Percentiles rank a stretch among this genome's conserved stretches.
phyloP scores from a whole-genome alignment of 2,888 invertebrate genomes.

The Creontiades dilutus region DNA sequence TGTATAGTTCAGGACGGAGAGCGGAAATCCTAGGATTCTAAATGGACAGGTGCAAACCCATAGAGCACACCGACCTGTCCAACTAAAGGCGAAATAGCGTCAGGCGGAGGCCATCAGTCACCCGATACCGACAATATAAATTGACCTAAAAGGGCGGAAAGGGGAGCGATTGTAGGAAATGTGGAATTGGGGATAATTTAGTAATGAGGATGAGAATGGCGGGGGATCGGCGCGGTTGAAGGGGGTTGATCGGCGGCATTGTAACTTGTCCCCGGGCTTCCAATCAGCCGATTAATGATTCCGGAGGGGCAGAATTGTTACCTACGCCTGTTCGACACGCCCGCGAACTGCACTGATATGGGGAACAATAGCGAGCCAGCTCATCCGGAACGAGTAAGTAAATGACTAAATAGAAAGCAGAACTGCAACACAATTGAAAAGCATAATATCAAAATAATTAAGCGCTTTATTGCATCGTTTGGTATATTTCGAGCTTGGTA shows the following conservation, averaged over 20 bases:
- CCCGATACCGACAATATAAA: not conserved
- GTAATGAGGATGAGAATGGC: slow-evolving; percentile 13
- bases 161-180: not conserved
- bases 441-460: no score
- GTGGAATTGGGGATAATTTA: slow-evolving; percentile 15
- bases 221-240: not conserved
- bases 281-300: slow-evolving; percentile 16
- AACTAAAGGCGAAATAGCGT: not conserved
- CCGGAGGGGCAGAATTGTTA: slow-evolving; percentile 10
- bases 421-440: no score
- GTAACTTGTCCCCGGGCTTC: slow-evolving; percentile 19
- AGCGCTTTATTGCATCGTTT: no score
- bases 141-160: slow-evolving; percentile 5
- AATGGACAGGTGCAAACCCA: no score
- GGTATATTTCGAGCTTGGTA: no score
- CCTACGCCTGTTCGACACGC: not conserved
- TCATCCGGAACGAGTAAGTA: no score
- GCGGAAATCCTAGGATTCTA: no score
- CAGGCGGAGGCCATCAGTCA: not conserved
- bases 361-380: not conserved
- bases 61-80: no score
- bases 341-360: not conserved
- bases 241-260: slow-evolving; percentile 18
- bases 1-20: no score
- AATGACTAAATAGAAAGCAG: no score